Base-by-base conservation (phyloP, 2,888 invertebrate genomes). In the Merodon equestris region DNA sequence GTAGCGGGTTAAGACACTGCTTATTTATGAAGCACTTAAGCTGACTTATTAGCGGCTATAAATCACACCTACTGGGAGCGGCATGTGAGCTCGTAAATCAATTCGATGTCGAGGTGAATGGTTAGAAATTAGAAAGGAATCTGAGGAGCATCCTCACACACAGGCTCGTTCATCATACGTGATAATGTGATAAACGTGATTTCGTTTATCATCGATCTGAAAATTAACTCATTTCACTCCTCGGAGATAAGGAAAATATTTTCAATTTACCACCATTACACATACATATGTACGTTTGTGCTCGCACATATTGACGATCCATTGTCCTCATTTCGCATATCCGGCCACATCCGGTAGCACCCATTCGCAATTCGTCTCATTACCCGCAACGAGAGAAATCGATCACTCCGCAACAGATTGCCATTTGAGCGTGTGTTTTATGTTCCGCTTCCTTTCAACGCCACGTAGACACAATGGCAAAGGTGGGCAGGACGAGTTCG, bases 141-240 rank as follows among this genome's bases (percentile, higher is more conserved):
- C 2, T 7, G 27, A 7, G 3, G 7, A 27, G 27, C n/a, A n/a
- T n/a, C n/a, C n/a, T n/a, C n/a, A n/a, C n/a, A n/a, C n/a, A n/a
- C n/a, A n/a, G n/a, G n/a, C n/a, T n/a, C n/a, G n/a, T n/a, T n/a
- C n/a, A n/a, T n/a, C n/a, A n/a, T n/a, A n/a, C n/a, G n/a, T n/a
- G n/a, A n/a, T n/a, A n/a, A n/a, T n/a, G n/a, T 27, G 27, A 27
- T 27, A 27, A 27, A 2, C 27, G 7, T 27, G 27, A 7, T 27
- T 2, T 27, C 7, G 2, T 27, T 7, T 42, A 38, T 38, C 48
- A 14, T 57, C 53, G 19, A 66, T 42, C 45, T 40, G 38, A 60
- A 70, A 64, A 70, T 64, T 64, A 70, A 66, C 75, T 70, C 70
- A 70, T 63, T 68, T 70, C 64, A 71, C 70, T 71, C 64, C 64